Percentiles rank a stretch among this genome's conserved stretches.
Evolutionary conservation across 2,888 invertebrate genomes (phyloP).

Genomic region (Deilephila porcellus): DNA sequence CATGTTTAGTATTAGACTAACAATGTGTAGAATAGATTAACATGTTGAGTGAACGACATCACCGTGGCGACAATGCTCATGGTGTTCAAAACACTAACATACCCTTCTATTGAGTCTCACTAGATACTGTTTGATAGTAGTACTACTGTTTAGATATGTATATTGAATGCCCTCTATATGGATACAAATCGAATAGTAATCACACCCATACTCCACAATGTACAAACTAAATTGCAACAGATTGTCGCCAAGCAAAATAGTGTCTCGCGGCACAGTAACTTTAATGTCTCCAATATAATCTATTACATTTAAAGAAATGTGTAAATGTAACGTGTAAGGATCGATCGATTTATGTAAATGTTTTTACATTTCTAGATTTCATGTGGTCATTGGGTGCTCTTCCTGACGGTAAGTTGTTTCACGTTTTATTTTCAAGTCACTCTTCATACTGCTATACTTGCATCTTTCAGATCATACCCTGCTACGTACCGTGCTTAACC

Average conservation of each 20-base stretch:
- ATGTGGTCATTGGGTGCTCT: slow-evolving; percentile 99
- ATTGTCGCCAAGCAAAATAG: slow-evolving; percentile 84
- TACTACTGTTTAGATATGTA: slow-evolving; percentile 57
- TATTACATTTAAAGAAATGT: slow-evolving; percentile 62
- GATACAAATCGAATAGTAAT: slow-evolving; percentile 37
- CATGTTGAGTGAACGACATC: slow-evolving; percentile 63
- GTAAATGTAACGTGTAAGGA: slow-evolving; percentile 76
- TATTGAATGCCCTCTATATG: slow-evolving; percentile 67
- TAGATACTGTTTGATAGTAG: slow-evolving; percentile 70
- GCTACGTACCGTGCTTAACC: slow-evolving; percentile 30
- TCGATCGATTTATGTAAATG: slow-evolving; percentile 84
- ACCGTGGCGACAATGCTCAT: slow-evolving; percentile 57
- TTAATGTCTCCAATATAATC: slow-evolving; percentile 55
- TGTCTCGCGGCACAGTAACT: slow-evolving; percentile 78
- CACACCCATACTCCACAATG: slow-evolving; percentile 29
- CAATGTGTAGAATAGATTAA: slow-evolving; percentile 83
- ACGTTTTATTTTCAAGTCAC: slow-evolving; percentile 69
- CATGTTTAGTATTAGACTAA: slow-evolving; percentile 84
- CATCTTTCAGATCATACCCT: slow-evolving; percentile 46
- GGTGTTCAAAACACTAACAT: slow-evolving; percentile 65
- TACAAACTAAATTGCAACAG: slow-evolving; percentile 50
- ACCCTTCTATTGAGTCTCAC: slow-evolving; percentile 69
- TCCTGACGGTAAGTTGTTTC: slow-evolving; percentile 95
- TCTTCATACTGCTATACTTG: slow-evolving; percentile 59
- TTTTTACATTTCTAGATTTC: slow-evolving; percentile 94